Percentiles rank a stretch among this genome's conserved stretches.
Conservation (phyloP, 2,888 invertebrate genomes). For the Punctoribates punctum region DNA sequence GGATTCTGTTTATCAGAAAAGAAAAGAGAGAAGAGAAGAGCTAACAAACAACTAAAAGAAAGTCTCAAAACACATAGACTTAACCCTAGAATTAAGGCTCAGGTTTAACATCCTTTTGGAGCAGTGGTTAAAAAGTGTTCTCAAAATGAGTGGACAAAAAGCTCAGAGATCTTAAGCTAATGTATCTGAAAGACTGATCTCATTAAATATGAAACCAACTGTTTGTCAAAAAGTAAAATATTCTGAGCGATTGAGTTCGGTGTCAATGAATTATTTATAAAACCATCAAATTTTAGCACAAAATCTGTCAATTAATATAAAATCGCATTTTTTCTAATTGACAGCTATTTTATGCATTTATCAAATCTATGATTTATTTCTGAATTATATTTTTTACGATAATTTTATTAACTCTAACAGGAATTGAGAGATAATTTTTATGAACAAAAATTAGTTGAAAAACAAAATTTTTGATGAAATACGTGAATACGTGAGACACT, state of each 20-base stretch:
- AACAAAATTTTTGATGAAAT: not conserved
- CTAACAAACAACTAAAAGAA: not conserved
- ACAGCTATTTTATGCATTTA: constrained; percentile 32
- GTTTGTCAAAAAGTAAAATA: not conserved
- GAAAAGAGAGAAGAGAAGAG: not conserved
- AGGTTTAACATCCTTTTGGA: constrained; percentile 17
- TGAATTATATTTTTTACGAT: not conserved
- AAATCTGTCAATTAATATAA: constrained; percentile 21
- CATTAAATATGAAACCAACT: not conserved
- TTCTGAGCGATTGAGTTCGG: not conserved
- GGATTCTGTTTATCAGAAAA: not conserved
- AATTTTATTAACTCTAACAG: not conserved
- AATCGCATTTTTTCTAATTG: constrained; percentile 28
- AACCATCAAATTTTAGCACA: not conserved
- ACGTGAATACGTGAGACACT: constrained; percentile 16
- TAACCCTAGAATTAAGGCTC: not conserved
- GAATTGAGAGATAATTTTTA: no score
- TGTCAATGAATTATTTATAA: constrained; percentile 28
- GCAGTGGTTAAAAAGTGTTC: not conserved
- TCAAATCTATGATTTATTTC: not conserved
- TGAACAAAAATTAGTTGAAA: not conserved
- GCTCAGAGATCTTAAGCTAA: not conserved
- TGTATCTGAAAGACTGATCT: not conserved
- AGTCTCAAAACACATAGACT: not conserved
- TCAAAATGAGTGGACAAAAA: not conserved